These are phyloP conservation scores for Umimayanthus chanpuru DNA, from an alignment of 92 coral and sea anemone species.

Conservation along the genomic window DNA sequence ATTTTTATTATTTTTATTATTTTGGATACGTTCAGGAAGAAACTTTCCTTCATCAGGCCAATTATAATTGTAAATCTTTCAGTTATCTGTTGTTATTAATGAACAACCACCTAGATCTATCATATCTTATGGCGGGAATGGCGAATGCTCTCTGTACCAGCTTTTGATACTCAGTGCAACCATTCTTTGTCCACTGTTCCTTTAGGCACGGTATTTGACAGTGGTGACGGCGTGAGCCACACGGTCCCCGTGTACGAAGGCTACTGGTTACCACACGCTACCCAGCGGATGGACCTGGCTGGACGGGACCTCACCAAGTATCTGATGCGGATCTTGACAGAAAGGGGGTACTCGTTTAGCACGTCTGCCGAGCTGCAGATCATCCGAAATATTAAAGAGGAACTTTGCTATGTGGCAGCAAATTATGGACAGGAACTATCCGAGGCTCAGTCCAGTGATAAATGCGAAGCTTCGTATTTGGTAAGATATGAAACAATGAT, in stretches of 20 bases:
- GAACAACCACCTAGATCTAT: too few species aligned
- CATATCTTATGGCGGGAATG: too few species aligned
- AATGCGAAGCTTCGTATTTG: constrained; percentile 77
- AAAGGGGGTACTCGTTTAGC: constrained; percentile 88
- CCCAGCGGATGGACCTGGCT: constrained; percentile 85
- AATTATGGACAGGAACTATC: constrained; percentile 81
- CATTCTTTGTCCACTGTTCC: neutral
- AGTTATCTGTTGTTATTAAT: too few species aligned
- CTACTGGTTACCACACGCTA: constrained; percentile 97
- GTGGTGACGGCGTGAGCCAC: constrained; percentile 93
- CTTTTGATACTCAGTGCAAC: too few species aligned
- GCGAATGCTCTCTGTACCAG: too few species aligned
- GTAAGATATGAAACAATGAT: constrained; percentile 46
- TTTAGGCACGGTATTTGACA: constrained; percentile 91
- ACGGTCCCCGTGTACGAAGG: constrained; percentile 98
- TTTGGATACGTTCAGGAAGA: too few species aligned
- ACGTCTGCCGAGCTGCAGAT: constrained; percentile 92
- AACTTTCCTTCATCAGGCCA: too few species aligned
- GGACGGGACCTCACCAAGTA: constrained; percentile 86
- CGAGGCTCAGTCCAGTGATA: constrained; percentile 79
- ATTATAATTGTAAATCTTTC: too few species aligned
- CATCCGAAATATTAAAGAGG: constrained; percentile 90
- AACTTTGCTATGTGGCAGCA: constrained; percentile 87
- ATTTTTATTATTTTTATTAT: too few species aligned
- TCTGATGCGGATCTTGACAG: constrained; percentile 79